Conservation (phyloP, 2,888 invertebrate species). For the Harpalus rufipes region DNA sequence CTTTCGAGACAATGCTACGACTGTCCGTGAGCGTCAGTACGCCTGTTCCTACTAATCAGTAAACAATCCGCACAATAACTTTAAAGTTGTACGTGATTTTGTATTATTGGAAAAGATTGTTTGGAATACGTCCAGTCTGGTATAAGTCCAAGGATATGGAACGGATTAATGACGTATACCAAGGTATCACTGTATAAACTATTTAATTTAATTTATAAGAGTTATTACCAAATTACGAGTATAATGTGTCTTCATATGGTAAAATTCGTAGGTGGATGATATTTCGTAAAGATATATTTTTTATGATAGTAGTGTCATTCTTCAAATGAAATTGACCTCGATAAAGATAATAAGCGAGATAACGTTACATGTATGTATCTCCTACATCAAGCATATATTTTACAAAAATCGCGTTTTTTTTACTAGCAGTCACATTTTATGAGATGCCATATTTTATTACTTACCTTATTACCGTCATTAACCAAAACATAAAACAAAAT, state of each 20-base stretch:
- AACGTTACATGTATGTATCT: conserved; percentile 25
- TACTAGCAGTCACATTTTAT: conserved; percentile 35
- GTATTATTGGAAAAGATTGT: too few relatives aligned
- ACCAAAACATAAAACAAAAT: conserved; percentile 42
- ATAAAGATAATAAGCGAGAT: conserved; percentile 64
- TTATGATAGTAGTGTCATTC: neutral
- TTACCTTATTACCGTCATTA: conserved; percentile 47
- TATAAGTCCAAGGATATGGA: too few relatives aligned
- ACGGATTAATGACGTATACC: too few relatives aligned
- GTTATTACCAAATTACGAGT: too few relatives aligned
- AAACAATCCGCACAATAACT: too few relatives aligned
- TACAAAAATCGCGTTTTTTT: conserved; percentile 50
- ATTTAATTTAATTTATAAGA: neutral
- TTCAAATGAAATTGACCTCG: conserved; percentile 31
- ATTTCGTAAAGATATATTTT: neutral
- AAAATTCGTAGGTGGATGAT: neutral
- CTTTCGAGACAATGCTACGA: too few relatives aligned
- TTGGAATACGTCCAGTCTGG: too few relatives aligned
- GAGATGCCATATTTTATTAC: conserved; percentile 48
- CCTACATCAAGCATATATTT: conserved; percentile 43
- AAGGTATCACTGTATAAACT: neutral
- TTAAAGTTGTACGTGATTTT: too few relatives aligned
- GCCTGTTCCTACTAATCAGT: too few relatives aligned
- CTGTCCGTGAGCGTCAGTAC: too few relatives aligned
- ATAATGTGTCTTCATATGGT: neutral